Evolutionary conservation across 1,140 invertebrate genomes (phyloP).

Genomic region (Drosophila arizonae): DNA sequence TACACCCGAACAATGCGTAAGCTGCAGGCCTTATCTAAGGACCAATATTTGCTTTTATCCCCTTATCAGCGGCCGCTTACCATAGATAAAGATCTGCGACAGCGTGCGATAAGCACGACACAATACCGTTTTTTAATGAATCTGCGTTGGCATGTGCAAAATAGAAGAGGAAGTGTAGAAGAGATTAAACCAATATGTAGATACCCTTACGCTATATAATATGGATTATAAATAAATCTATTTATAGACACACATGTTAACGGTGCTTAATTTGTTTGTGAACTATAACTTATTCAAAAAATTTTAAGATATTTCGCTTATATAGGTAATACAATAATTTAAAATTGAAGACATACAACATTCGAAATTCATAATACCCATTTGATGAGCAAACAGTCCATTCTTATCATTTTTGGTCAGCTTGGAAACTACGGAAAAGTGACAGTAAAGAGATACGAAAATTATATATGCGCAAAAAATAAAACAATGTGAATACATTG

Average conservation of each 20-base stretch:
- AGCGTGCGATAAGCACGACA: constrained; percentile 32
- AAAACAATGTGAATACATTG: constrained; percentile 29
- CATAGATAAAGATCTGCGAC: constrained; percentile 50
- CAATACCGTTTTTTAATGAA: not conserved
- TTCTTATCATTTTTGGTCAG: constrained; percentile 51
- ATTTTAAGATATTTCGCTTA: too few species aligned
- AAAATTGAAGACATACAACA: too few species aligned
- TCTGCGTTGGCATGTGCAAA: constrained; percentile 48
- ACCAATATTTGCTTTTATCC: constrained; percentile 38
- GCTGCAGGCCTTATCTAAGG: constrained; percentile 8
- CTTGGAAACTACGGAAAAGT: not conserved
- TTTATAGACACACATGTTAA: too few species aligned
- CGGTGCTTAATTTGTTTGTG: too few species aligned
- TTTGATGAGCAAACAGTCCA: not conserved
- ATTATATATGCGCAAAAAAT: not conserved
- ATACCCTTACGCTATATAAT: not conserved
- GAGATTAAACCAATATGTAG: not conserved
- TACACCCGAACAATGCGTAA: constrained; percentile 14
- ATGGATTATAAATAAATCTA: too few species aligned
- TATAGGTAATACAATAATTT: too few species aligned
- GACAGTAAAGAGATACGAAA: constrained; percentile 5
- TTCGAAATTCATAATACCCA: too few species aligned
- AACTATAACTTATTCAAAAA: too few species aligned
- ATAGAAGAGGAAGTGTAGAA: constrained; percentile 28
- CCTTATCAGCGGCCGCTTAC: constrained; percentile 30